Evolutionary conservation across 2,888 invertebrate genomes (phyloP).

Genomic region (Tuberolachnus salignus): DNA sequence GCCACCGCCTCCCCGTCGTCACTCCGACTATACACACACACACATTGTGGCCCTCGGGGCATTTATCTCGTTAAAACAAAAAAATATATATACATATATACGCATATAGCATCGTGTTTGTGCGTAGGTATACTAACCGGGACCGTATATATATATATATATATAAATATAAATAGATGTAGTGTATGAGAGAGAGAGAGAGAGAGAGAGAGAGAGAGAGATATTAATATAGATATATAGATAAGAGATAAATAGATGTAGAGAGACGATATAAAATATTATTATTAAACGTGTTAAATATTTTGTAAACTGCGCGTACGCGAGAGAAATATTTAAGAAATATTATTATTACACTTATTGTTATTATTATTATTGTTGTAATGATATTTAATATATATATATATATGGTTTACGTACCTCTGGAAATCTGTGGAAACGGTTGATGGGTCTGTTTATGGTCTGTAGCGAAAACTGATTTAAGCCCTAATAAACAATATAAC

Average conservation of each 20-base stretch:
- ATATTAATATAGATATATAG: neutral
- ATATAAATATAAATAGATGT: conserved; percentile 54
- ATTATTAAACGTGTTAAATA: no score
- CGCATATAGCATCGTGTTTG: neutral
- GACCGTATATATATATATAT: neutral
- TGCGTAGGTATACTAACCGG: no score
- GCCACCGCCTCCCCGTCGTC: conserved; percentile 33
- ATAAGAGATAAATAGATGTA: neutral
- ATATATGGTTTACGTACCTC: conserved; percentile 51
- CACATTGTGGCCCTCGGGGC: conserved; percentile 43
- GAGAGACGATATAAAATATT: no score
- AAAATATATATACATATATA: neutral
- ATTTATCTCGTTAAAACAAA: conserved; percentile 56
- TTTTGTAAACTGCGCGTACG: neutral
- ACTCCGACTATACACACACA: neutral
- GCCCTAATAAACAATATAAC: conserved; percentile 55
- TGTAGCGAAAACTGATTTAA: conserved; percentile 56
- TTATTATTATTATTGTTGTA: conserved; percentile 20
- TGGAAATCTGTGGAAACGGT: conserved; percentile 57
- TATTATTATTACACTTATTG: conserved; percentile 17
- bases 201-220: neutral
- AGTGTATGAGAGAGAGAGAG: conserved; percentile 58
- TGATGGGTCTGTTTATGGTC: conserved; percentile 55
- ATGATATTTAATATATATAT: conserved; percentile 22
- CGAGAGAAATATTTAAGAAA: conserved; percentile 12